Base-by-base conservation (phyloP, 2,888 invertebrate species). In the Drosophila mimetica region DNA sequence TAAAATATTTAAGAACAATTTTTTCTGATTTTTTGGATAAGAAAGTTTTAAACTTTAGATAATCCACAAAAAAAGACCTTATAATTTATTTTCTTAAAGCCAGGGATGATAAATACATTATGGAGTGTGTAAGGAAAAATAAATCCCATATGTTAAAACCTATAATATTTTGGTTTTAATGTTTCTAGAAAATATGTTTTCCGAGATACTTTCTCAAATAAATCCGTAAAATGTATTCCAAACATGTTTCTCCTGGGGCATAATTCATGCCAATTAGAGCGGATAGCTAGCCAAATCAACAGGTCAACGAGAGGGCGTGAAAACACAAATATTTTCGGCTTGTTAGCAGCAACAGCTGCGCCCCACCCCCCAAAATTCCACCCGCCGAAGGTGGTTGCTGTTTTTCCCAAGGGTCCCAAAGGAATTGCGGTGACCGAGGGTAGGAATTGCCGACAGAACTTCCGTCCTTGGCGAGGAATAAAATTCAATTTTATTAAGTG, bases 401-500 rank as follows among this genome's bases (percentile, higher is more conserved):
- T 58, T 70, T 65, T 71, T 88, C 84, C 89, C 87, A 64, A 59
- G 76, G 76, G 88, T 76, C 86, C 89, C 88, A 55, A 59, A 76
- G 89, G 89, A 75, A 75, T 77, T 78, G 58, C 51, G 71, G 53
- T 50, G 41, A 30, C 28, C 22, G 32, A 47, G 50, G 58, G 42
- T 50, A 37, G 55, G 37, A 61, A 53, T 28, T 32, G 52, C 48
- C 37, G 51, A 25, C 36, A 77, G 73, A 79, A 75, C 74, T 80
- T 30, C n/a, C 42, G 20, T 25, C 22, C 42, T 44, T 9, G 14
- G 14, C 13, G 28, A 14, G 9, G 16, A 53, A 61, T 53, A 32
- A 71, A 70, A 77, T 86, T 90, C 90, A 90, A 90, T 90, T 90
- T 90, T 84, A 90, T 90, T 90, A 89, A 90, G 90, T 90, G 90